Base-by-base conservation (phyloP, 2,888 invertebrate species). In the Rhogogaster chlorosoma region DNA sequence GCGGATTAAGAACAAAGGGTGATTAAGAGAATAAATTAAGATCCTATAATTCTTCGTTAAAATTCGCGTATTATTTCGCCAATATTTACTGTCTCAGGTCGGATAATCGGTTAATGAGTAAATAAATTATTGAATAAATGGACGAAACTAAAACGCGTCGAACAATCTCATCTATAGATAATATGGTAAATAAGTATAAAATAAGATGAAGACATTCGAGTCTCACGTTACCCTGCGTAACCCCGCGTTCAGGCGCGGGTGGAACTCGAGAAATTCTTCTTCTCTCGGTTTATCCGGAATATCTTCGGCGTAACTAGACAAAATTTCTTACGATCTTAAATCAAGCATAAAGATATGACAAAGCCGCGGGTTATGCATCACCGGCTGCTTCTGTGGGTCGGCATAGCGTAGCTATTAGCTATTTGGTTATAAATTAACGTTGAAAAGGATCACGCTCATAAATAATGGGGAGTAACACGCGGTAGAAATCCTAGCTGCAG, bases 261-360 rank as follows among this genome's bases (percentile, higher is more conserved):
- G 67, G 73, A 73, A 22, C n/a, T 42, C 22, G 42, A 49, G 12
- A 49, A 77, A 77, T 49, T 77, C 77, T 53, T 77, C 77, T 53
- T 77, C 53, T 10, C 32, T 1, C 29, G 26, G 15, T 77, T 77
- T 77, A 77, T 77, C 77, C 49, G 49, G 32, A 73, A 73, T 49
- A 45, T 77, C 49, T 77, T 77, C 32, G 77, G 77, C 53, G 77
- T 32, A 77, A 77, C 77, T 77, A 53, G 77, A 77, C 45, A 77
- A 53, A 38, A 38, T 77, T 77, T 77, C 32, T 53, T 49, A 49
- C 53, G 49, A 49, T 77, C 45, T 38, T 49, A 77, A 77, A 77
- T 77, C 77, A 77, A 77, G 49, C 49, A n/a, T n/a, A 77, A 77
- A 77, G 77, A 77, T 77, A 77, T 77, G 45, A 77, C 77, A 53